Conservation (phyloP, 2,888 invertebrate species). For the Ectemnius cavifrons region DNA sequence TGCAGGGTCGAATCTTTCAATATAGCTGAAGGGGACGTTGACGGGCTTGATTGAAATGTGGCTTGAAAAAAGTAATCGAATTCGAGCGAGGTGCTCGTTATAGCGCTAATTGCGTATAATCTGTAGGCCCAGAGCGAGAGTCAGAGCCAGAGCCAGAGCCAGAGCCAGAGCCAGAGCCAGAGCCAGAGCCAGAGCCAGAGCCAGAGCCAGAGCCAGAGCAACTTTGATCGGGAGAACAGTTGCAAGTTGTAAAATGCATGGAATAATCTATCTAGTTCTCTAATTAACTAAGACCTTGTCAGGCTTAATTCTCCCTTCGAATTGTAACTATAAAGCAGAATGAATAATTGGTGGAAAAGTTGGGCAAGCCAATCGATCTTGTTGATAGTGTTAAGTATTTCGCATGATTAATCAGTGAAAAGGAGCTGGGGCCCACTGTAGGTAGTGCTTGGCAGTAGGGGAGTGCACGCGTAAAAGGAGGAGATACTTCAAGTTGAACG, state of each 20-base stretch:
- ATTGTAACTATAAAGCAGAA: too few species aligned
- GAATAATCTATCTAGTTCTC: too few species aligned
- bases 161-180: too few species aligned
- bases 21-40: slow-evolving; percentile 76
- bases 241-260: too few species aligned
- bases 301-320: too few species aligned
- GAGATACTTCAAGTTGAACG: slow-evolving; percentile 45
- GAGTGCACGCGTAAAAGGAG: slow-evolving; percentile 38
- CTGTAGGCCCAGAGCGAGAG: slow-evolving; percentile 55
- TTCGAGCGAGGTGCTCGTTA: slow-evolving; percentile 72
- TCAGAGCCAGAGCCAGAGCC: too few species aligned
- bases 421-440: too few species aligned
- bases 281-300: too few species aligned
- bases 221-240: too few species aligned
- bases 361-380: neutral
- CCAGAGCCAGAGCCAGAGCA: too few species aligned
- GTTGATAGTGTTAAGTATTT: slow-evolving; percentile 31
- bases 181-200: too few species aligned
- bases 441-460: slow-evolving; percentile 13
- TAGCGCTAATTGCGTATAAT: slow-evolving; percentile 75
- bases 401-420: slow-evolving; percentile 58
- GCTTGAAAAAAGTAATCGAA: slow-evolving; percentile 76
- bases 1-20: slow-evolving; percentile 75
- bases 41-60: slow-evolving; percentile 76
- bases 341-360: too few species aligned